Evolutionary conservation across 1,140 invertebrate species (phyloP).

Genomic region (Papilio machaon): DNA sequence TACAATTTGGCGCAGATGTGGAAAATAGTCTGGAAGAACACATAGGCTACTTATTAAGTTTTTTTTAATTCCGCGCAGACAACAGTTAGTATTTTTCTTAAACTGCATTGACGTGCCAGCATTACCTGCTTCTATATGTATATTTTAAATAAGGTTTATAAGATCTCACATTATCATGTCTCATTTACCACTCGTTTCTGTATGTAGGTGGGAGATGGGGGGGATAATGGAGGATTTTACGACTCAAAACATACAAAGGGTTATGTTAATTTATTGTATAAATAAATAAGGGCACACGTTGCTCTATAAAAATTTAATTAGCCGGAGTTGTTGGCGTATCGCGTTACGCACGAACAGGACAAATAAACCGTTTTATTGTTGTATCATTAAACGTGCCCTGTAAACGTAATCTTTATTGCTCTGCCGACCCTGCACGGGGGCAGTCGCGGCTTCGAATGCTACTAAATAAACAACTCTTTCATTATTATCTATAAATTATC

Average conservation of each 20-base stretch:
- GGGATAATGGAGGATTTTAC: slow-evolving; percentile 2
- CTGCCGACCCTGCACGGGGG: neutral
- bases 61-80: too few species aligned
- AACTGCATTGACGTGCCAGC: neutral
- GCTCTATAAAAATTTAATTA: slow-evolving; percentile 35
- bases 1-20: too few species aligned
- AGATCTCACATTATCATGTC: neutral
- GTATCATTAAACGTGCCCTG: slow-evolving; percentile 28
- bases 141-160: neutral
- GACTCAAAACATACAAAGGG: slow-evolving; percentile 21
- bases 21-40: too few species aligned
- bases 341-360: slow-evolving; percentile 28
- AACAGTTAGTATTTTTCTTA: neutral
- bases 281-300: slow-evolving; percentile 35
- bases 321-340: slow-evolving; percentile 9
- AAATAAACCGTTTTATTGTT: slow-evolving; percentile 36
- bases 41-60: too few species aligned
- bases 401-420: slow-evolving; percentile 32
- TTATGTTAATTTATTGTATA: slow-evolving; percentile 23
- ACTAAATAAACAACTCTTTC: neutral
- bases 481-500: slow-evolving; percentile 1
- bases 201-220: neutral
- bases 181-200: neutral
- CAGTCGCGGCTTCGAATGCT: neutral
- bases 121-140: too few species aligned